These are phyloP conservation scores for Oncorhynchus masou DNA, from an alignment of 2,113 vertebrate species.

Conservation along the genomic window DNA sequence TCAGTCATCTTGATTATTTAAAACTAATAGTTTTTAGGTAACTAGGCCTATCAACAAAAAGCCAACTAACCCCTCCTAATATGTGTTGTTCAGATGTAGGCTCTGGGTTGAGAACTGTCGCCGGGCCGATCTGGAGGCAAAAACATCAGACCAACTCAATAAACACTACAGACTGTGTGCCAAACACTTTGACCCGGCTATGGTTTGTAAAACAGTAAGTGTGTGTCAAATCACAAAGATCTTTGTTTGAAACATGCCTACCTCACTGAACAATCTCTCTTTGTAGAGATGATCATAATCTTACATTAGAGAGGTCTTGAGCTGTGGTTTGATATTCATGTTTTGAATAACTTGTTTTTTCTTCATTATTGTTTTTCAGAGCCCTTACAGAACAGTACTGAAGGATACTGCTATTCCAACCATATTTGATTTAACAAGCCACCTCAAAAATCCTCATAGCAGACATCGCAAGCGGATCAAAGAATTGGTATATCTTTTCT, in stretches of 20 bases:
- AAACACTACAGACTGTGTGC: slow-evolving; percentile 93
- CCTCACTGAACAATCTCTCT: neutral
- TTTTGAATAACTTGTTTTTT: neutral
- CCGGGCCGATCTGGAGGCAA: slow-evolving; percentile 89
- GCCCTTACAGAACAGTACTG: slow-evolving; percentile 92
- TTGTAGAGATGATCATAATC: neutral
- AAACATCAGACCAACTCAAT: slow-evolving; percentile 92
- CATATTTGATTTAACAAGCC: slow-evolving; percentile 91
- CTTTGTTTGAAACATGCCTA: neutral
- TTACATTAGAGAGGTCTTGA: neutral
- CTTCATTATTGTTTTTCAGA: slow-evolving; percentile 71
- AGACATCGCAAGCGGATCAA: slow-evolving; percentile 93
- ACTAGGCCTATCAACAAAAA: neutral
- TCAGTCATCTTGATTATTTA: neutral
- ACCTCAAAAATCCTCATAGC: slow-evolving; percentile 89
- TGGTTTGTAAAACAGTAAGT: slow-evolving; percentile 94
- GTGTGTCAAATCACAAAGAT: neutral
- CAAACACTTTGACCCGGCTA: slow-evolving; percentile 91
- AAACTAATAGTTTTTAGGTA: neutral
- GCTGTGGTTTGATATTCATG: slow-evolving; percentile 2
- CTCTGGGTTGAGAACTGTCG: slow-evolving; percentile 97
- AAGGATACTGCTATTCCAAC: slow-evolving; percentile 95
- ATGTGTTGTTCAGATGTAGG: slow-evolving; percentile 76
- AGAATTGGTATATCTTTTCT: slow-evolving; percentile 79
- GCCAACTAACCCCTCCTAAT: neutral